These are phyloP conservation scores for Actias luna DNA, from an alignment of 2,888 invertebrate species.

Conservation along the genomic window DNA sequence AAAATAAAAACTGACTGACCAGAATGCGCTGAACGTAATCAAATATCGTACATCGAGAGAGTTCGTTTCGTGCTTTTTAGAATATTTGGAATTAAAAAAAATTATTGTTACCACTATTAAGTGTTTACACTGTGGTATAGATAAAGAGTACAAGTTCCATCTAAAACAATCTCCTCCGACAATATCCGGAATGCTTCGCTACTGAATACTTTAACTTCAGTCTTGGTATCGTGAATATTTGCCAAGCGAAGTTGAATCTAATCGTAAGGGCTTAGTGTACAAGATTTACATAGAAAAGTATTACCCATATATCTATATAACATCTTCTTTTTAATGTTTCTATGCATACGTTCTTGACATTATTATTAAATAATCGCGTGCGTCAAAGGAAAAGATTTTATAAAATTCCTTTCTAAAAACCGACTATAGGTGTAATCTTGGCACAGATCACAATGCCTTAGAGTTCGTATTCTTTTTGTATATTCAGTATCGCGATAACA, in stretches of 20 bases:
- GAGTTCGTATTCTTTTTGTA: no score
- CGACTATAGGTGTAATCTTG: no score
- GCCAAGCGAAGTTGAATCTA: not conserved
- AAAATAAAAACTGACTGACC: no score
- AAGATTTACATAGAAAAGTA: not conserved
- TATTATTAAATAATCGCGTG: not conserved
- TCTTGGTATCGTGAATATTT: conserved; percentile 22
- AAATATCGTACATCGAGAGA: no score
- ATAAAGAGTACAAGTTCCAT: conserved; percentile 43
- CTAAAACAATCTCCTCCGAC: conserved; percentile 65
- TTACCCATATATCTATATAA: not conserved
- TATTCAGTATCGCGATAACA: no score
- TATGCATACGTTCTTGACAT: not conserved
- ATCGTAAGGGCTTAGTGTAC: not conserved
- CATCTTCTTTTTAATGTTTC: not conserved
- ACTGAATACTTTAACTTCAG: conserved; percentile 34
- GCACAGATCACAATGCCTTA: no score
- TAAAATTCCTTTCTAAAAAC: not conserved
- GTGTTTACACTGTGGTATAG: conserved; percentile 19
- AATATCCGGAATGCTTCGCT: conserved; percentile 54
- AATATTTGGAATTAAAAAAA: no score
- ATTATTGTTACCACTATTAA: not conserved
- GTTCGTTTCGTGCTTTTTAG: no score
- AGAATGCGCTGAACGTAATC: no score
- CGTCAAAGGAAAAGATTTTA: not conserved